A percentile compares a stretch with the other conserved stretches of the same genome.
Evolutionary conservation across 2,888 invertebrate genomes (phyloP).

Genomic region (Drosophila buzzatii): DNA sequence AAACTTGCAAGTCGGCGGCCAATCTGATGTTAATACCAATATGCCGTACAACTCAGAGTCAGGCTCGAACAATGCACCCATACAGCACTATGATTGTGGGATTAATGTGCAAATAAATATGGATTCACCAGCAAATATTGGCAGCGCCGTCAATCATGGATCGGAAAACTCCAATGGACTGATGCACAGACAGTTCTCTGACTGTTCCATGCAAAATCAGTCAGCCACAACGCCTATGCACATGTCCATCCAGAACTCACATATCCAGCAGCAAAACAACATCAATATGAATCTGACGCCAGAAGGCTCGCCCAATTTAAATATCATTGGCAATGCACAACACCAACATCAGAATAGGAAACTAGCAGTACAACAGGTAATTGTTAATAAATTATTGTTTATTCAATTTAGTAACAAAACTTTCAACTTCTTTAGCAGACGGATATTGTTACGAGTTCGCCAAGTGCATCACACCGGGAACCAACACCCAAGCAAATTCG

Average conservation of each 20-base stretch:
- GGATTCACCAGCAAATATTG: conserved; percentile 95
- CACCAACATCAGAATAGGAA: conserved; percentile 79
- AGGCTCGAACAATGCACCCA: conserved; percentile 90
- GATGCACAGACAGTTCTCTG: conserved; percentile 86
- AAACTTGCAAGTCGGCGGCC: conserved; percentile 73
- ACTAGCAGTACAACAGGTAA: conserved; percentile 83
- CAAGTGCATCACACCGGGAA: conserved; percentile 82
- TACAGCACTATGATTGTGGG: conserved; percentile 91
- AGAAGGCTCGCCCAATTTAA: conserved; percentile 84
- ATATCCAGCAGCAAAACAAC: conserved; percentile 85
- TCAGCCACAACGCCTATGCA: conserved; percentile 86
- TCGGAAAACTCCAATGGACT: conserved; percentile 88
- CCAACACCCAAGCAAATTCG: conserved; percentile 84
- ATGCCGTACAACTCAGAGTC: conserved; percentile 93
- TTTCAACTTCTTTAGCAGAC: conserved; percentile 46
- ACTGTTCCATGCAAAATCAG: conserved; percentile 90
- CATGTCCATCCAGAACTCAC: conserved; percentile 88
- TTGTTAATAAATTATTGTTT: background rate
- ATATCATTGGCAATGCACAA: conserved; percentile 76
- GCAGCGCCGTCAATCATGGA: conserved; percentile 93
- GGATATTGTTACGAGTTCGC: conserved; percentile 70
- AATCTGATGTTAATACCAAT: conserved; percentile 66
- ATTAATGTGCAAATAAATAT: conserved; percentile 92
- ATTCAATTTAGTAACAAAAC: background rate
- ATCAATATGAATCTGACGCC: conserved; percentile 75